Conservation (phyloP, 2,797 vertebrate species). For the Tadarida brasiliensis region DNA sequence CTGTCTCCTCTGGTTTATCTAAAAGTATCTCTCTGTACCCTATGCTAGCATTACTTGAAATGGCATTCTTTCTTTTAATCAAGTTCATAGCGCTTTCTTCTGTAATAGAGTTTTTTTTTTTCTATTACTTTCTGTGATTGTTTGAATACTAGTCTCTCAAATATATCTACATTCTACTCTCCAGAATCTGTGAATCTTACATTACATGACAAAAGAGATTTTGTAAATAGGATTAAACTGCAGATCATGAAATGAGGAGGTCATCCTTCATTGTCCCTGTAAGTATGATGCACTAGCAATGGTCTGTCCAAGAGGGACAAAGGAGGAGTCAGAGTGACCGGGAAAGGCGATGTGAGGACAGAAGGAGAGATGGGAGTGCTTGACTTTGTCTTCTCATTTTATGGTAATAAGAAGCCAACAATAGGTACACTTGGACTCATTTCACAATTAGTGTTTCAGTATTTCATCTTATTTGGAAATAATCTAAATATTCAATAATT, state of each 20-base stretch:
- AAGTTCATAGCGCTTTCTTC: neutral
- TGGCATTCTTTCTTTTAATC: neutral
- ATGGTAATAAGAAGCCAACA: neutral
- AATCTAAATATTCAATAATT: neutral
- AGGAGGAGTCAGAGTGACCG: neutral
- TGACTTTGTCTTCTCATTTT: neutral
- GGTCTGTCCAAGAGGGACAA: neutral
- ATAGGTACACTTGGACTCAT: neutral
- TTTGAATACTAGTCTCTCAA: neutral
- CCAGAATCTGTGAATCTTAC: neutral
- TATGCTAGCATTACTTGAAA: neutral
- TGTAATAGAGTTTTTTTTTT: neutral
- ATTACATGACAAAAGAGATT: neutral
- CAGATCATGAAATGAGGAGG: neutral
- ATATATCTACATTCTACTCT: neutral
- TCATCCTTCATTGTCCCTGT: neutral
- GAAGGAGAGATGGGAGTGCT: neutral
- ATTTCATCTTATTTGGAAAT: neutral
- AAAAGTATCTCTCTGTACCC: neutral
- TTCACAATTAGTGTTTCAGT: neutral
- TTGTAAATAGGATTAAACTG: neutral
- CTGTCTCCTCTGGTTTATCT: neutral
- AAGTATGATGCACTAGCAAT: neutral
- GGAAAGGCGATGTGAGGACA: neutral
- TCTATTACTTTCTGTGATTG: neutral